phyloP scores from a whole-genome alignment of 2,113 vertebrate genomes.

The Hoplias malabaricus region DNA sequence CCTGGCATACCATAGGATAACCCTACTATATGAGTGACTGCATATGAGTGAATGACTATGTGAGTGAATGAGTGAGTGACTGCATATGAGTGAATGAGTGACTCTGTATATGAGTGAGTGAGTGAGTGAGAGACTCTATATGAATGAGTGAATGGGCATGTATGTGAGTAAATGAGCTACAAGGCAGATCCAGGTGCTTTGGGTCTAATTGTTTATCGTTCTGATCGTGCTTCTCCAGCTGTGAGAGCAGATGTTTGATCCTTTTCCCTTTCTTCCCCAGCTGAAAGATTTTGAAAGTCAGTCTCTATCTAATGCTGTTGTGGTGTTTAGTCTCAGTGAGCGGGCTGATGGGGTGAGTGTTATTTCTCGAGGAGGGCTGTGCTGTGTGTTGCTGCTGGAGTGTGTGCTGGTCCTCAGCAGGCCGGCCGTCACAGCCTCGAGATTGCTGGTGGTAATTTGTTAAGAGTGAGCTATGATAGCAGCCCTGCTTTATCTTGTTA shows the following conservation, averaged over 20 bases:
- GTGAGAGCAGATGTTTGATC: neutral
- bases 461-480: constrained; percentile 50
- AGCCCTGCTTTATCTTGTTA: constrained; percentile 55
- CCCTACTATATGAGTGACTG: no score
- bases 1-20: no score
- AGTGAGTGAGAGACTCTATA: no score
- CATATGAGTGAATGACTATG: no score
- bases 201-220: neutral
- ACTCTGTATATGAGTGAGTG: no score
- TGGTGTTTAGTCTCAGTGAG: neutral
- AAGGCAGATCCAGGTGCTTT: no score
- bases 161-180: no score
- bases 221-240: neutral
- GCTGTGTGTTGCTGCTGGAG: neutral
- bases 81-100: no score
- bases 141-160: no score
- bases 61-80: no score
- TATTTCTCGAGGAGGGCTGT: constrained; percentile 16
- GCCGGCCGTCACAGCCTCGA: constrained; percentile 6
- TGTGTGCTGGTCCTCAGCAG: constrained; percentile 28
- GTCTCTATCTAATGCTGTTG: constrained; percentile 4
- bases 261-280: neutral
- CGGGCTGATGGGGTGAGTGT: constrained; percentile 5
- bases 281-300: constrained; percentile 8
- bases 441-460: constrained; percentile 46